Percentiles rank a stretch among this genome's conserved stretches.
Evolutionary conservation across 2,888 invertebrate species (phyloP).

Genomic region (Amphimallon solstitiale): DNA sequence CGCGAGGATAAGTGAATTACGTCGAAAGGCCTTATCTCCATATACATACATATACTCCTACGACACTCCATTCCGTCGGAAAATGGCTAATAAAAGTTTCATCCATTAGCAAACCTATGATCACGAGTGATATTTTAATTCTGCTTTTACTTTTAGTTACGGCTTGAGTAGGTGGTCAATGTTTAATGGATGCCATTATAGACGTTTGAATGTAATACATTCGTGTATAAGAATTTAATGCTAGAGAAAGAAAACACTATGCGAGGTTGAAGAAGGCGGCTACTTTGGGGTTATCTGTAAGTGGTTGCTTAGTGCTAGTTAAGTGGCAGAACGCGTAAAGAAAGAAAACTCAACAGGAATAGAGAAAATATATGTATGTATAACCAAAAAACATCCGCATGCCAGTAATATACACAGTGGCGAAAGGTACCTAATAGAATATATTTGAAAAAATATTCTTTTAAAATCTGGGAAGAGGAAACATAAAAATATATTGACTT

Average conservation of each 20-base stretch:
- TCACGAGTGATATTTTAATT: conserved; percentile 54
- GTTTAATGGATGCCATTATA: conserved; percentile 54
- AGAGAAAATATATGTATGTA: no score
- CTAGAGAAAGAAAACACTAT: conserved; percentile 30
- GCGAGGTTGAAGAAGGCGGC: conserved; percentile 33
- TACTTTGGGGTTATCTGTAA: conserved; percentile 46
- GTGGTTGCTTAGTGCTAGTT: conserved; percentile 50
- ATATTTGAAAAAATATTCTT: no score
- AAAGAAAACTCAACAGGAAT: background rate
- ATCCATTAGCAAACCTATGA: conserved; percentile 50
- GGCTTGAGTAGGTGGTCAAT: conserved; percentile 52
- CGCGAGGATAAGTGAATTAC: conserved; percentile 29
- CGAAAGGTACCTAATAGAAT: no score
- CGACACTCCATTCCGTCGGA: conserved; percentile 10
- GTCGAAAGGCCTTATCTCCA: conserved; percentile 7
- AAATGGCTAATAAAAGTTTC: conserved; percentile 48
- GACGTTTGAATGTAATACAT: conserved; percentile 47
- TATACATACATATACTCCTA: background rate
- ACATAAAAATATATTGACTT: no score
- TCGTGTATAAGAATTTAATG: conserved; percentile 45
- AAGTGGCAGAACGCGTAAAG: conserved; percentile 47
- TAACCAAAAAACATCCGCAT: no score
- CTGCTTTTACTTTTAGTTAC: conserved; percentile 51
- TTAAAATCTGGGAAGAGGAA: no score
- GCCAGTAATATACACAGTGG: no score